Evolutionary conservation across 2,797 vertebrate genomes (phyloP).

Genomic region (Poecilia velifera): DNA sequence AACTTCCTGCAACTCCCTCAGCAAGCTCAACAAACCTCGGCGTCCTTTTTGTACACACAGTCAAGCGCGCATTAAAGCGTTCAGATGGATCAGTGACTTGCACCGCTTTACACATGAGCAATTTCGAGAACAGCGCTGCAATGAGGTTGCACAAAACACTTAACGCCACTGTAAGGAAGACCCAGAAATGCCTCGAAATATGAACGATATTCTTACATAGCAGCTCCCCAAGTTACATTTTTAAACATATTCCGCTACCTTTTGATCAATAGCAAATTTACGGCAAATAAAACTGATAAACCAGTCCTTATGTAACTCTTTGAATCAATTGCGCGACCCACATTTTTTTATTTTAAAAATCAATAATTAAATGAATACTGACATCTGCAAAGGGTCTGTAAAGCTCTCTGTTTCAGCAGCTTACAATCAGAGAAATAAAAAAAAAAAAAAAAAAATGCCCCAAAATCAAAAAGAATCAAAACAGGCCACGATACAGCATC

Average conservation of each 20-base stretch:
- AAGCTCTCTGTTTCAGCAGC: neutral
- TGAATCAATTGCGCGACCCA: conserved; percentile 8
- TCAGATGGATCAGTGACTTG: conserved; percentile 60
- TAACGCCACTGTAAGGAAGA: conserved; percentile 37
- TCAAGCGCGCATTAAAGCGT: conserved; percentile 30
- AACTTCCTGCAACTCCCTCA: conserved; percentile 41
- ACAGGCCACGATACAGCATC: neutral
- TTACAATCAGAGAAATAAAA: neutral
- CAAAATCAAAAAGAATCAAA: conserved; percentile 2
- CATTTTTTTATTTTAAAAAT: conserved; percentile 7
- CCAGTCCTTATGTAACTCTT: neutral
- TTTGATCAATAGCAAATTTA: neutral
- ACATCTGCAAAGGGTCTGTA: neutral
- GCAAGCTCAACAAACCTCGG: conserved; percentile 12
- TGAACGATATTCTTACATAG: conserved; percentile 2
- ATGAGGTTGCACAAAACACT: conserved; percentile 36
- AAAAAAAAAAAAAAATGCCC: no score
- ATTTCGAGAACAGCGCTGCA: conserved; percentile 44
- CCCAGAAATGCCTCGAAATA: conserved; percentile 21
- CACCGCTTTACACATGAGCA: conserved; percentile 42
- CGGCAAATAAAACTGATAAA: neutral
- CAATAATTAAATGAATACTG: conserved; percentile 10
- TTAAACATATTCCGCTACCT: neutral
- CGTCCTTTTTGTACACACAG: conserved; percentile 40
- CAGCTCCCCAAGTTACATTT: neutral